Conservation (phyloP, 2,797 vertebrate genomes). For the Gymnoscopelus microlampas region DNA sequence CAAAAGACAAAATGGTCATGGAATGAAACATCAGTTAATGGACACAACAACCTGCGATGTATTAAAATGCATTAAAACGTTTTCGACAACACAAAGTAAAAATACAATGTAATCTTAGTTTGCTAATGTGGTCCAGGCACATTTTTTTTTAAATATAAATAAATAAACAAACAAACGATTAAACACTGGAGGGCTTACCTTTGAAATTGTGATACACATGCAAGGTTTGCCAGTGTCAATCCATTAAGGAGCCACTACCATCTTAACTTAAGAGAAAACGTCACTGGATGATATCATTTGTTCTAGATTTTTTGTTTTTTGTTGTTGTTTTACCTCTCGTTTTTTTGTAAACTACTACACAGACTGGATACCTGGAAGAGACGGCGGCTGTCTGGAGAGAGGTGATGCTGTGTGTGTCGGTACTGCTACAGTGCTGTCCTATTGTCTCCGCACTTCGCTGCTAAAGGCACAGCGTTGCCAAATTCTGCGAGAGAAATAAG, state of each 20-base stretch:
- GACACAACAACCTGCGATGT: neutral
- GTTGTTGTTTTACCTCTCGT: no score
- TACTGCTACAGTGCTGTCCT: constrained; percentile 36
- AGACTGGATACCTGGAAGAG: no score
- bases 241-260: constrained; percentile 30
- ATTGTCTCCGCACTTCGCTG: constrained; percentile 67
- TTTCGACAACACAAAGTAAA: no score
- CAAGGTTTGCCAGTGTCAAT: constrained; percentile 43
- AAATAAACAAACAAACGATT: no score
- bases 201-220: constrained; percentile 37
- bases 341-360: no score
- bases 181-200: constrained; percentile 46
- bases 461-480: neutral
- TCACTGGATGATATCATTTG: neutral
- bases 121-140: no score
- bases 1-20: constrained; percentile 6
- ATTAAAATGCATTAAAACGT: no score
- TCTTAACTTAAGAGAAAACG: neutral
- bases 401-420: neutral
- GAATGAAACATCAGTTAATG: neutral
- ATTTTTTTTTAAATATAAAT: no score
- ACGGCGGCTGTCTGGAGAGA: no score
- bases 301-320: no score
- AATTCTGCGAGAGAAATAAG: no score
- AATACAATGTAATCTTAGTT: no score